Conservation (phyloP, 1,140 invertebrate genomes). For the Amyelois transitella region DNA sequence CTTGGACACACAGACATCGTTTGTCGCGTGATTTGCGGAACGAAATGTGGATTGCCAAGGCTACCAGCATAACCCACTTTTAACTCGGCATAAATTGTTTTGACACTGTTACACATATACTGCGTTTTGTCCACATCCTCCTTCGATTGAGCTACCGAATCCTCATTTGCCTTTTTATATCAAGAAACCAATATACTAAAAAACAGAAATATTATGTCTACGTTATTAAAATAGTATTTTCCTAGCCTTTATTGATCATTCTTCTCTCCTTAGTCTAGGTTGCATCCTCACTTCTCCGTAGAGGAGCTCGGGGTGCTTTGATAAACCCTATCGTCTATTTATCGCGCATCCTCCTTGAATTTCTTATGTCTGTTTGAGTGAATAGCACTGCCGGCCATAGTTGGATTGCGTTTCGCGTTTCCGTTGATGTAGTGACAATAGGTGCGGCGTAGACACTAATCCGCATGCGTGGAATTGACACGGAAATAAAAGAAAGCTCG, state of each 20-base stretch:
- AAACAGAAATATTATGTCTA: too few species aligned
- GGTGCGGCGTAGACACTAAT: slow-evolving; percentile 36
- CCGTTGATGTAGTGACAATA: slow-evolving; percentile 31
- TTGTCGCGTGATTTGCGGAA: slow-evolving; percentile 51
- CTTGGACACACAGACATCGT: slow-evolving; percentile 40
- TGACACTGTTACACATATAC: slow-evolving; percentile 19
- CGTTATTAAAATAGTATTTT: too few species aligned
- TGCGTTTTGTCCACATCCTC: slow-evolving; percentile 1
- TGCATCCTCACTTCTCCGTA: too few species aligned
- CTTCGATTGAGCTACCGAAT: background rate
- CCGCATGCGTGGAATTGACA: slow-evolving; percentile 38
- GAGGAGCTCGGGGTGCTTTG: too few species aligned
- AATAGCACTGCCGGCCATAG: background rate
- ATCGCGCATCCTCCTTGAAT: background rate
- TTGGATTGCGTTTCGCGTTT: slow-evolving; percentile 12
- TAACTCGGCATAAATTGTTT: slow-evolving; percentile 29
- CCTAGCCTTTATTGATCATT: too few species aligned
- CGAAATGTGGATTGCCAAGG: slow-evolving; percentile 45
- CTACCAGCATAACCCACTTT: slow-evolving; percentile 39
- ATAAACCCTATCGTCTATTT: background rate
- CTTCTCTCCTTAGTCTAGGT: too few species aligned
- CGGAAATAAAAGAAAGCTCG: slow-evolving; percentile 54
- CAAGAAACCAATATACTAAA: too few species aligned
- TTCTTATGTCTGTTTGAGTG: background rate
- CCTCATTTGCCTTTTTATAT: background rate